Evolutionary conservation across 2,797 vertebrate species (phyloP).

Genomic region (Petrocephalus sullivani): DNA sequence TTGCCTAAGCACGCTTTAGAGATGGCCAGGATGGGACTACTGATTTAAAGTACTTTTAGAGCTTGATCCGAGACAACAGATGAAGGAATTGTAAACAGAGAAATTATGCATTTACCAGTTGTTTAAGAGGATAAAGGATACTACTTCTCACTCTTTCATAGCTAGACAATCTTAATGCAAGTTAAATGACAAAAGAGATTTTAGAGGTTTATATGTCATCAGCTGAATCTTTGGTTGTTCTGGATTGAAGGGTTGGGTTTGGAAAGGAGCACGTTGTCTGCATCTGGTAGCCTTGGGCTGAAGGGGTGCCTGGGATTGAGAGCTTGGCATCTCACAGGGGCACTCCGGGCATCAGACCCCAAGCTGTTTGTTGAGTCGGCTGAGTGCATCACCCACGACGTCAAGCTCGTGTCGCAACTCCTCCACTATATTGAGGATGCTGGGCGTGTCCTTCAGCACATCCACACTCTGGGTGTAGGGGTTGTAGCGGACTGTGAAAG

Average conservation of each 20-base stretch:
- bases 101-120: neutral
- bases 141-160: neutral
- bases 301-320: neutral
- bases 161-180: neutral
- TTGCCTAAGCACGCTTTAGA: neutral
- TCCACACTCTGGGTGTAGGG: constrained; percentile 91
- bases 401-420: constrained; percentile 90
- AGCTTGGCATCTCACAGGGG: neutral
- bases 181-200: neutral
- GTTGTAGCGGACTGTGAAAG: constrained; percentile 91
- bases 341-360: constrained; percentile 58
- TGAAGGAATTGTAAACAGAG: neutral
- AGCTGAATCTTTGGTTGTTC: constrained; percentile 4
- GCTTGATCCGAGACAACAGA: neutral
- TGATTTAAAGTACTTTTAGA: neutral
- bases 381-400: constrained; percentile 82
- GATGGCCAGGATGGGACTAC: neutral
- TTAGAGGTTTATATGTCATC: neutral
- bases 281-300: neutral
- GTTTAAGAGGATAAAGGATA: neutral
- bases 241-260: neutral
- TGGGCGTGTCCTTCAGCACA: constrained; percentile 80
- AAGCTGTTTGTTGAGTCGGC: constrained; percentile 77
- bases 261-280: neutral
- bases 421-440: constrained; percentile 81